A percentile compares a stretch with the other conserved stretches of the same genome.
These are phyloP conservation scores for Melieria picta DNA, from an alignment of 2,888 invertebrate genomes.

Conservation along the genomic window DNA sequence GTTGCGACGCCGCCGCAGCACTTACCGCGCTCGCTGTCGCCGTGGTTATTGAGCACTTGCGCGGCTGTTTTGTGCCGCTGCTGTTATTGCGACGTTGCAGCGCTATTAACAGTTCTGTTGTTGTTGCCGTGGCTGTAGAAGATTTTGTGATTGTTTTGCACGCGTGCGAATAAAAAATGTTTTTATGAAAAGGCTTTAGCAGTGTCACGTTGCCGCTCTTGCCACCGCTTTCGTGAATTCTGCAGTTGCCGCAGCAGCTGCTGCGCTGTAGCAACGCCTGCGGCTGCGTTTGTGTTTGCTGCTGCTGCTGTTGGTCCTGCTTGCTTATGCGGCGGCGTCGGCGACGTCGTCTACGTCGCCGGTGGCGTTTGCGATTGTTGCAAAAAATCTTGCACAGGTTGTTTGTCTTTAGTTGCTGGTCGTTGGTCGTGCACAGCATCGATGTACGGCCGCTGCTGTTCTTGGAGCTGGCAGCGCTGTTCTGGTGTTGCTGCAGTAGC, in stretches of 20 bases:
- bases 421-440: constrained; percentile 11
- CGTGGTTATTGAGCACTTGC: too few relatives aligned
- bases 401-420: constrained; percentile 28
- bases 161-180: constrained; percentile 1
- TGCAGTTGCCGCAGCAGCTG: background rate
- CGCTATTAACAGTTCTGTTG: constrained; percentile 26
- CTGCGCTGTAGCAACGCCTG: constrained; percentile 2
- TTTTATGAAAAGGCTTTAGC: background rate
- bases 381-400: constrained; percentile 25
- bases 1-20: background rate
- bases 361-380: constrained; percentile 26
- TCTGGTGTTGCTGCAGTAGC: constrained; percentile 12
- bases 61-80: background rate
- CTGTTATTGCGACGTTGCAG: constrained; percentile 10
- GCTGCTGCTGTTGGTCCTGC: constrained; percentile 15
- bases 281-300: constrained; percentile 10
- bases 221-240: background rate
- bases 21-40: too few relatives aligned
- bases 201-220: background rate
- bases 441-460: background rate
- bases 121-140: constrained; percentile 1
- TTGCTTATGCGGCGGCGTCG: constrained; percentile 24
- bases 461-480: background rate
- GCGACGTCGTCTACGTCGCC: constrained; percentile 17
- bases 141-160: constrained; percentile 11